These are phyloP conservation scores for Gnatocerus cornutus DNA, from an alignment of 2,888 invertebrate species.

Conservation along the genomic window DNA sequence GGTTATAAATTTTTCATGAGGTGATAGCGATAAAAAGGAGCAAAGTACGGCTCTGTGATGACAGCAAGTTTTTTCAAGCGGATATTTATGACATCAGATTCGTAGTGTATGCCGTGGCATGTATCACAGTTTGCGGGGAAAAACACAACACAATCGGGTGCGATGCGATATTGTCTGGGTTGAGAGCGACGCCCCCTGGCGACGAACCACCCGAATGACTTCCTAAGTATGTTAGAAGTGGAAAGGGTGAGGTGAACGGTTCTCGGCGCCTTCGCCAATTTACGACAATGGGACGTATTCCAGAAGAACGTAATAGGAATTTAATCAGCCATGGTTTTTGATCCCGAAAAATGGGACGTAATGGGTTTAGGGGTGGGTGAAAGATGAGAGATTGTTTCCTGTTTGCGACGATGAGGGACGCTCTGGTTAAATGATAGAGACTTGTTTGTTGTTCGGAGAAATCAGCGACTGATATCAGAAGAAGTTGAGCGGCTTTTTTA, in stretches of 20 bases:
- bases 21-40: constrained; percentile 39
- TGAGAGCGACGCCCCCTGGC: constrained; percentile 48
- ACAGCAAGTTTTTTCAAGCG: constrained; percentile 50
- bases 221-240: constrained; percentile 60
- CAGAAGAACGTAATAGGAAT: constrained; percentile 62
- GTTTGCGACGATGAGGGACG: constrained; percentile 32
- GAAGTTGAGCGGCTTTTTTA: constrained; percentile 1
- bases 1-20: constrained; percentile 45
- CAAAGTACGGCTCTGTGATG: constrained; percentile 47
- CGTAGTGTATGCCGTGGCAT: constrained; percentile 56
- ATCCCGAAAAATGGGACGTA: constrained; percentile 47
- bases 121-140: constrained; percentile 57
- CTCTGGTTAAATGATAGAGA: constrained; percentile 27
- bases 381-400: constrained; percentile 41
- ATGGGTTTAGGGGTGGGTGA: constrained; percentile 28
- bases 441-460: constrained; percentile 30
- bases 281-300: constrained; percentile 58
- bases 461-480: constrained; percentile 9
- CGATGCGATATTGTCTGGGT: constrained; percentile 55
- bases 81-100: constrained; percentile 59
- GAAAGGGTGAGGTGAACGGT: constrained; percentile 37
- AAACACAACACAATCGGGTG: constrained; percentile 58
- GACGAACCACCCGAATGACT: constrained; percentile 54
- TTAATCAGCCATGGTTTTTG: constrained; percentile 60
- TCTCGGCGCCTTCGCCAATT: constrained; percentile 55